Evolutionary conservation across 1,140 invertebrate genomes (phyloP).

Genomic region (Plodia interpunctella): DNA sequence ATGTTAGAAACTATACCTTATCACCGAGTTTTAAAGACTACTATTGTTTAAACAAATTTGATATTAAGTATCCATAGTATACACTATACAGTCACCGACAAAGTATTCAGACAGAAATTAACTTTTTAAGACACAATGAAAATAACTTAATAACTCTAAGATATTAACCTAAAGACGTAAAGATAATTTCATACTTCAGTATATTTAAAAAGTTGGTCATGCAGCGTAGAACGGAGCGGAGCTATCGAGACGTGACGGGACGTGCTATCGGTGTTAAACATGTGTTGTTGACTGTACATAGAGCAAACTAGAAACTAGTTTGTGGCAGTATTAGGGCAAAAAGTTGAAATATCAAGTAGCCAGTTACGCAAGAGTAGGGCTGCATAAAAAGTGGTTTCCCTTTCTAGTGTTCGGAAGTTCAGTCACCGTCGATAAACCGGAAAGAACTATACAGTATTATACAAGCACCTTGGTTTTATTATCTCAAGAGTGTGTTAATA

Average conservation of each 20-base stretch:
- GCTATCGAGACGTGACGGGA: too few relatives aligned
- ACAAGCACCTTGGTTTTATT: background rate
- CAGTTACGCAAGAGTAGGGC: slow-evolving; percentile 17
- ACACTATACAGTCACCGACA: too few relatives aligned
- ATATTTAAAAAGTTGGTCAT: too few relatives aligned
- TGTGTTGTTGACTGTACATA: background rate
- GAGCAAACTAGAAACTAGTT: slow-evolving; percentile 12
- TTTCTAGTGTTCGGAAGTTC: slow-evolving; percentile 17
- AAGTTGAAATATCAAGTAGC: slow-evolving; percentile 13
- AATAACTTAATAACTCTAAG: too few relatives aligned
- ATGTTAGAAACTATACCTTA: background rate
- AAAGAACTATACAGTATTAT: background rate
- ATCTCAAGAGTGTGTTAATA: too few relatives aligned
- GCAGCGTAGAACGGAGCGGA: too few relatives aligned
- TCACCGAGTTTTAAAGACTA: background rate
- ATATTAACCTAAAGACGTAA: too few relatives aligned
- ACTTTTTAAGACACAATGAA: too few relatives aligned
- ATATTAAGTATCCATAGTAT: too few relatives aligned
- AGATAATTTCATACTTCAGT: too few relatives aligned
- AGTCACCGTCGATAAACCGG: slow-evolving; percentile 15
- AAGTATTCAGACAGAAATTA: too few relatives aligned
- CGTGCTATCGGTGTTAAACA: too few relatives aligned
- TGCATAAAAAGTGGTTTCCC: slow-evolving; percentile 17
- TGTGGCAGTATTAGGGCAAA: slow-evolving; percentile 14
- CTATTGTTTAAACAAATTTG: background rate